phyloP scores from a whole-genome alignment of 2,797 vertebrate species.

The Channa striata region DNA sequence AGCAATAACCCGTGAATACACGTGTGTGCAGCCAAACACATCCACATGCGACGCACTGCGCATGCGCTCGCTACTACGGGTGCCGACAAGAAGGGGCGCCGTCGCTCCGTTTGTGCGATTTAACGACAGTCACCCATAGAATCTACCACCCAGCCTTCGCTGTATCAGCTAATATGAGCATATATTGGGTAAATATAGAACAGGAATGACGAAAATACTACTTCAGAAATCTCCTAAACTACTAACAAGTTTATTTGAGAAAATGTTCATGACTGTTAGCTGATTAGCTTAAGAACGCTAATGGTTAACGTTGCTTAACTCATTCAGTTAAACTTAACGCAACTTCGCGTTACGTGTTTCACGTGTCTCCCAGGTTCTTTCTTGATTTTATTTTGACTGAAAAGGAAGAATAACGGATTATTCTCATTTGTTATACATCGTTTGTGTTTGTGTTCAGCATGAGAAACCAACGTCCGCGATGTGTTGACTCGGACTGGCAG shows the following conservation, averaged over 20 bases:
- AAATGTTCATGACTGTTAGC: no score
- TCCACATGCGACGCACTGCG: conserved; percentile 30
- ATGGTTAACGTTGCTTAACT: not conserved
- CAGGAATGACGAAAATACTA: accelerated
- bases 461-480: not conserved
- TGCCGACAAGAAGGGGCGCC: not conserved
- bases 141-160: accelerated
- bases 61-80: conserved; percentile 53
- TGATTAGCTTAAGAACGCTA: not conserved
- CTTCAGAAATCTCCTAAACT: accelerated
- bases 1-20: not conserved
- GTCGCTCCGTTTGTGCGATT: not conserved
- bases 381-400: not conserved
- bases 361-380: not conserved
- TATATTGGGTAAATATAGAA: not conserved
- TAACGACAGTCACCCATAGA: accelerated
- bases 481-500: conserved; percentile 19
- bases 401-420: not conserved
- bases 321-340: not conserved
- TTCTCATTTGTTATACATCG: accelerated
- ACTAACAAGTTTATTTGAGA: not conserved
- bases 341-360: not conserved
- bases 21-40: conserved; percentile 32
- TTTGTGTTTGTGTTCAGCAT: not conserved
- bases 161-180: not conserved